Base-by-base conservation (phyloP, 2,797 vertebrate species). In the Distichodus sexfasciatus region DNA sequence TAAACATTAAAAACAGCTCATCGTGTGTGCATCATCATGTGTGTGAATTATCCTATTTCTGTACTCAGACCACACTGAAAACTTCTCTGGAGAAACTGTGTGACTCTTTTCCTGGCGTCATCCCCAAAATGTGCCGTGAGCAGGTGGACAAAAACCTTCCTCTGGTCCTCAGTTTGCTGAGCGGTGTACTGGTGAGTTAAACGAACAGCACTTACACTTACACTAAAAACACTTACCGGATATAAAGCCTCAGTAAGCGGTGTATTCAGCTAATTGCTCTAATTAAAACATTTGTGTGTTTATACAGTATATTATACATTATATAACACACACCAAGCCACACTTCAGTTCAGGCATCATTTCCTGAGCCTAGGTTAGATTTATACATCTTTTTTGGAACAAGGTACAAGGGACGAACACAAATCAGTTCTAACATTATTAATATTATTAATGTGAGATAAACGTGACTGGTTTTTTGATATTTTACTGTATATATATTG, bases 131-230 rank as follows among this genome's bases (percentile, higher is more conserved):
- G 57, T 92, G 91, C 75, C 87, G 72, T 58, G 64, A 84, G 0
- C 79, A 89, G 50, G 82, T 91, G 79, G 82, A 89, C 29, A 88
- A 76, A 69, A 64, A 87, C 17, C 31, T 92, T 12, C 87, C 87
- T 1, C 0, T 88, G 62, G 84, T 66, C 75, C 69, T 92, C 74
- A 77, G 21, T 54, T 82, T 92, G 47, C 1, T 92, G 3, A 77
- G 77, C n/a, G 17, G 36, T 3, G 0, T 80, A 0, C 51, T 79
- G 1, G 91, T 91, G 71, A 73, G 87, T 77, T 14, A 2, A 15
- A 2, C 29, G 50, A n/a, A n/a, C n/a, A n/a, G n/a, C 9, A 1
- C 0, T 7, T 10, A 33, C 31, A 47, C 7, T 14, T 14, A 38
- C 5, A 36, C 6, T 19, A 46, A 8, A 57, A 28, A 23, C 2